phyloP scores from a whole-genome alignment of 1,140 invertebrate genomes.

The Lepidurus packardi region DNA sequence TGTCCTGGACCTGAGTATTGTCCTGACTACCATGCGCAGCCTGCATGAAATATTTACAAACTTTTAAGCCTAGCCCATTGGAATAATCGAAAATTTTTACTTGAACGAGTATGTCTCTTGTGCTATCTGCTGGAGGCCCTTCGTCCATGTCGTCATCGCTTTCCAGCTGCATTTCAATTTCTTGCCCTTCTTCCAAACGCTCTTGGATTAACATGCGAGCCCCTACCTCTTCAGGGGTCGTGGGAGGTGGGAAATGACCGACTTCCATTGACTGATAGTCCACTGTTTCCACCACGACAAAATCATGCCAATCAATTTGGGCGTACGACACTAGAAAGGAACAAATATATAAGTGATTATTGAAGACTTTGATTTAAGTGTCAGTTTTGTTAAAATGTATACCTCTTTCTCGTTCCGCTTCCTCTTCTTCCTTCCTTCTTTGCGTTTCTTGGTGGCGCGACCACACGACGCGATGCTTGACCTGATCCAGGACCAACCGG shows the following conservation, averaged over 20 bases:
- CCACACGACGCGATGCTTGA: slow-evolving; percentile 94
- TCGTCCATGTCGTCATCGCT: slow-evolving; percentile 60
- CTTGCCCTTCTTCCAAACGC: slow-evolving; percentile 57
- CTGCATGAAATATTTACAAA: not conserved
- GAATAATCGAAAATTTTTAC: not conserved
- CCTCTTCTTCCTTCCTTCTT: slow-evolving; percentile 85
- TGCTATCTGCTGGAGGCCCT: slow-evolving; percentile 40
- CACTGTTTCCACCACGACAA: slow-evolving; percentile 98
- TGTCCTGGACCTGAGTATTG: slow-evolving; percentile 38
- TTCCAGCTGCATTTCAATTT: slow-evolving; percentile 70
- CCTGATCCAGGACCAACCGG: slow-evolving; percentile 76
- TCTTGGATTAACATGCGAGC: slow-evolving; percentile 69
- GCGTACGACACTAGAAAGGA: slow-evolving; percentile 24
- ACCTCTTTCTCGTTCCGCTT: slow-evolving; percentile 74
- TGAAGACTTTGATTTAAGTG: slow-evolving; percentile 33
- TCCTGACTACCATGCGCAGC: slow-evolving; percentile 36
- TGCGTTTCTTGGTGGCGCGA: slow-evolving; percentile 88
- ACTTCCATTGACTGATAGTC: slow-evolving; percentile 96
- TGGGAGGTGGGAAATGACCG: slow-evolving; percentile 92
- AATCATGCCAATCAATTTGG: slow-evolving; percentile 99
- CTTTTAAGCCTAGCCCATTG: slow-evolving; percentile 30
- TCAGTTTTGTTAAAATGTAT: slow-evolving; percentile 23
- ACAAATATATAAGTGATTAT: slow-evolving; percentile 32
- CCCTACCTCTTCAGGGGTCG: slow-evolving; percentile 93
- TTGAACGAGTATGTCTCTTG: slow-evolving; percentile 33